Evolutionary conservation across 2,113 vertebrate genomes (phyloP), one percentile per base, ranked within the genome.

Genomic region (Prietella phreatophila): DNA sequence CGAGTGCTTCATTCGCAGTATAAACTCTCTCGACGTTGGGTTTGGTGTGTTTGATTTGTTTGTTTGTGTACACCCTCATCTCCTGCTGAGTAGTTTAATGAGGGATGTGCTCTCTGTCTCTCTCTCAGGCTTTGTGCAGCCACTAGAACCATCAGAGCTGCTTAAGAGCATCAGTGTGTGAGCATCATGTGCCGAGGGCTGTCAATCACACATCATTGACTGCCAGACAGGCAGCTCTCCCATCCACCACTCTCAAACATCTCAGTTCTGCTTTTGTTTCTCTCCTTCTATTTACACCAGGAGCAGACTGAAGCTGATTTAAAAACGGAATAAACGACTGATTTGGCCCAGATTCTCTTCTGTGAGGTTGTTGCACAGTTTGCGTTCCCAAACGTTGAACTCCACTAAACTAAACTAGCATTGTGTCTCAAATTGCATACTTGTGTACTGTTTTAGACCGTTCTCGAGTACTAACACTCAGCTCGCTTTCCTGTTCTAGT

Each of bases 1-100:
- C 78, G 55, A 86, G 86, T 61, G 85, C 93, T 93, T 93, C 89
- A 94, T 92, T 91, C 91, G 86, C 80, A 88, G 91, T 89, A 90
- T 90, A 91, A 93, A 92, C 89, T 82, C 89, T 91, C 85, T 88
- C 86, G 86, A 85, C 65, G 86, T 84, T 87, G 88, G 91, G 80
- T 69, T 93, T 92, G 92, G 92, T 90, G 88, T 90, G 88, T 95
- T 93, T 94, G 93, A 95, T 95, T 94, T 94, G 93, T 94, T 94
- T 94, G 93, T 94, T 95, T 94, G 92, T 94, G 93, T 90, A 91
- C 89, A 91, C 86, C 78, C 56, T 17, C 79, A 89, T 92, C 91
- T 92, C 94, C 93, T 86, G 91, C 88, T 89, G 94, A 92, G 93
- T 83, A 20, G 42, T 76, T 84, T 88, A 88, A 84, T 85, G 83